A percentile compares a stretch with the other conserved stretches of the same genome.
Conservation (phyloP, 2,797 vertebrate genomes). For the Danio kyathit region DNA sequence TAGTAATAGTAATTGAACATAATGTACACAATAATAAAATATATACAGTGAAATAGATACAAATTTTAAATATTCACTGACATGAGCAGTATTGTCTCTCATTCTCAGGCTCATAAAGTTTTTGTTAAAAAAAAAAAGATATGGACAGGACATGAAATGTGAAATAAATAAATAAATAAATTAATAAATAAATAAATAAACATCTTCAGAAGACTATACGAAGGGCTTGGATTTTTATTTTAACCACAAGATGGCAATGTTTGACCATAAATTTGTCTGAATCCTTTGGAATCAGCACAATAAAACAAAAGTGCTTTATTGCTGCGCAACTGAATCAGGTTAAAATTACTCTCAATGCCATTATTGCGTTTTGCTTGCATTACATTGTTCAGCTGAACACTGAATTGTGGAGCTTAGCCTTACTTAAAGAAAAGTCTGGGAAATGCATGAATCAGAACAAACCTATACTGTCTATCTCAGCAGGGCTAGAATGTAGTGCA, state of each 20-base stretch:
- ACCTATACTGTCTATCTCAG: slow-evolving; percentile 20
- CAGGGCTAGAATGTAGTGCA: slow-evolving; percentile 22
- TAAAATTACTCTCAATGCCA: slow-evolving; percentile 67
- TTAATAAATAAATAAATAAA: slow-evolving; percentile 41
- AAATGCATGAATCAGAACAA: slow-evolving; percentile 35
- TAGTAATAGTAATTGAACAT: slow-evolving; percentile 83
- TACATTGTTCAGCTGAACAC: slow-evolving; percentile 41
- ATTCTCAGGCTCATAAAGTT: slow-evolving; percentile 63
- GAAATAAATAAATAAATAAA: slow-evolving; percentile 46
- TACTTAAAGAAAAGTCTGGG: slow-evolving; percentile 28
- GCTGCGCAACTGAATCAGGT: slow-evolving; percentile 51
- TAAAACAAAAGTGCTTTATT: slow-evolving; percentile 51
- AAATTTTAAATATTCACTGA: slow-evolving; percentile 74
- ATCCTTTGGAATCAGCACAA: slow-evolving; percentile 18
- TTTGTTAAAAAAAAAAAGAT: slow-evolving; percentile 70
- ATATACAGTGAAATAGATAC: slow-evolving; percentile 83
- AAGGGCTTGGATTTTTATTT: slow-evolving; percentile 24
- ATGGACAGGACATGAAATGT: slow-evolving; percentile 64
- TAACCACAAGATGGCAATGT: slow-evolving; percentile 80
- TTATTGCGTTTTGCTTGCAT: slow-evolving; percentile 67
- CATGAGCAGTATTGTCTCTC: slow-evolving; percentile 52
- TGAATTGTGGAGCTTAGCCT: slow-evolving; percentile 42
- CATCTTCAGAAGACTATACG: slow-evolving; percentile 29
- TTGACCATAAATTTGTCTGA: slow-evolving; percentile 66
- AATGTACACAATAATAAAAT: slow-evolving; percentile 87